phyloP scores from a whole-genome alignment of 2,113 vertebrate species.

The Ellobius talpinus region DNA sequence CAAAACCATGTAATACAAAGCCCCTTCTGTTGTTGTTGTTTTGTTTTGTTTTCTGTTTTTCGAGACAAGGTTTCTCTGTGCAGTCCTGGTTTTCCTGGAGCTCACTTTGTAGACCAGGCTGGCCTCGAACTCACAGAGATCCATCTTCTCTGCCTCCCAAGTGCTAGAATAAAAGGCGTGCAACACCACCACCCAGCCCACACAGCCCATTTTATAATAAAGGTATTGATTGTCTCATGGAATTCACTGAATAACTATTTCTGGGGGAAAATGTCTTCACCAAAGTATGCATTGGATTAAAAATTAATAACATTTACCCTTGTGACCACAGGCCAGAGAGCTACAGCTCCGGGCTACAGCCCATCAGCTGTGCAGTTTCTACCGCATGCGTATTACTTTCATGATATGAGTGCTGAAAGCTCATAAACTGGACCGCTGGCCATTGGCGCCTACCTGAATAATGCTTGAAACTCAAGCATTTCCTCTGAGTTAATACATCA shows the following conservation, averaged over 20 bases:
- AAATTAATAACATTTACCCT: neutral
- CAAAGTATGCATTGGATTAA: neutral
- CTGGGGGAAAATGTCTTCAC: neutral
- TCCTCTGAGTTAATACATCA: neutral
- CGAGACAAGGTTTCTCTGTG: no score
- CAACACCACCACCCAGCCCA: no score
- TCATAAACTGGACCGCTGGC: rapidly evolving
- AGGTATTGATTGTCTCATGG: neutral
- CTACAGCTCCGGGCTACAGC: neutral
- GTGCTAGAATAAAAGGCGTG: no score
- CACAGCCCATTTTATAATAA: no score
- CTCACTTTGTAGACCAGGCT: no score
- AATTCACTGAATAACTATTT: neutral
- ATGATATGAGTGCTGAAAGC: neutral
- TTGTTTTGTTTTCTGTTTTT: no score
- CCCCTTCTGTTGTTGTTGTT: neutral
- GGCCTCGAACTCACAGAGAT: no score
- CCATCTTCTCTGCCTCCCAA: no score
- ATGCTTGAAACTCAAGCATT: neutral
- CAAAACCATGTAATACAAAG: neutral
- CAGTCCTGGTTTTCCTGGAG: no score
- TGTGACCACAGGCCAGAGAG: neutral
- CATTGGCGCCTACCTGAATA: neutral
- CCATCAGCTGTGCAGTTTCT: neutral
- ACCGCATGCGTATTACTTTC: neutral